phyloP scores from a whole-genome alignment of 1,140 invertebrate species.

The Nephotettix cincticeps region DNA sequence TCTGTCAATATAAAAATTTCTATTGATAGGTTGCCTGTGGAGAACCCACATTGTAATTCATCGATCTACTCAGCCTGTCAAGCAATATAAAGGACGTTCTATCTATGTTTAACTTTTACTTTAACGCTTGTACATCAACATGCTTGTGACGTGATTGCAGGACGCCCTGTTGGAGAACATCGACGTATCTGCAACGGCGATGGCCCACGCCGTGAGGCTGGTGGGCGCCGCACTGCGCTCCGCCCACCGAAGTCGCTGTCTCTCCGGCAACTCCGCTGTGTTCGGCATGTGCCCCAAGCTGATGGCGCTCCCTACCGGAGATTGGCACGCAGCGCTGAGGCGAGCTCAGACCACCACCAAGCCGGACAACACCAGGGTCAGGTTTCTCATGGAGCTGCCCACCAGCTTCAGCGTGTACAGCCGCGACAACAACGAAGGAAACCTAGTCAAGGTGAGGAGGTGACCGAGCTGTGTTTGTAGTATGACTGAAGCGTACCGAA shows the following conservation, averaged over 20 bases:
- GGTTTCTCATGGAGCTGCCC: conserved; percentile 5
- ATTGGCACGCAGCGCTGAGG: background rate
- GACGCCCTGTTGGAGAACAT: background rate
- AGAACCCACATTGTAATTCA: no score
- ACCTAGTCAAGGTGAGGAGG: background rate
- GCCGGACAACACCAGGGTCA: background rate
- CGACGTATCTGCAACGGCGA: background rate
- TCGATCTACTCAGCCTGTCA: no score
- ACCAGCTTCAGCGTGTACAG: background rate
- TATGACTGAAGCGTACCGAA: no score
- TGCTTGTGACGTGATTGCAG: no score
- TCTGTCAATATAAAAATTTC: no score
- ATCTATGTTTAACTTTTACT: no score
- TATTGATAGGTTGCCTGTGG: no score
- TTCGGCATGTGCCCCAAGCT: conserved; percentile 12
- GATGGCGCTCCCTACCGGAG: background rate
- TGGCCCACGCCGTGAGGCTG: background rate
- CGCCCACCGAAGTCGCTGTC: background rate
- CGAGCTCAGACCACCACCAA: background rate
- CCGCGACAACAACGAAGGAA: background rate
- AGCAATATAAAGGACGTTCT: no score
- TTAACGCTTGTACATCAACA: no score
- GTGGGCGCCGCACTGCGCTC: background rate
- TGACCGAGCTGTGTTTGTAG: no score
- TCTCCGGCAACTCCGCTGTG: background rate